Evolutionary conservation across 2,797 vertebrate species (phyloP), one percentile per base, ranked within the genome.

Genomic region (Pseudochirops corinnae): DNA sequence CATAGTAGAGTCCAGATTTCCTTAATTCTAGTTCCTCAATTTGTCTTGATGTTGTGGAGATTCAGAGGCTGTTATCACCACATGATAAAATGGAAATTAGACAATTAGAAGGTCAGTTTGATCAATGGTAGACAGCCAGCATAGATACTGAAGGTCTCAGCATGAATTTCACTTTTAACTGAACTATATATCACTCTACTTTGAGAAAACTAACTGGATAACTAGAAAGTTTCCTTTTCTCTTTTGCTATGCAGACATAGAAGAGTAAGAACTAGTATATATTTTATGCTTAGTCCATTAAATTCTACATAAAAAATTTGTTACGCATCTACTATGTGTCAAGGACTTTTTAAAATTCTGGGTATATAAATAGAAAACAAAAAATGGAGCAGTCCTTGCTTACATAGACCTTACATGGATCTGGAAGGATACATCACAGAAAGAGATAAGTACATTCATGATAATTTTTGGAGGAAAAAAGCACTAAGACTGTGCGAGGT

Each of bases 201-300:
- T 94, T 95, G 58, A 92, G 93, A 39, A 95, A 91, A 24, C 67
- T 67, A 97, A 92, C 56, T 92, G 14, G 13, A 60, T 97, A 91
- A 96, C 4, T 62, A 55, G 55, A 97, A 93, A 95, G 62, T 90
- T 82, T 93, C 90, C 4, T 33, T 55, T 91, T 55, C 56, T 56
- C 28, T 56, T 33, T 90, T 94, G 11, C 14, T 67, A 55, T 46
- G 11, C 13, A 33, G 21, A 90, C 91, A 95, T 92, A 96, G 0
- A 4, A 29, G 6, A 94, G 67, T 56, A 12, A 56, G 2, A 94
- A 90, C 82, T 92, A 16, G 1, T 92, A 26, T 53, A 46, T 50
- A 95, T 56, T 56, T 96, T 93, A 21, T 92, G 18, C 56, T 56
- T 50, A 24, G 9, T 91, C 90, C 62, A 62, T 94, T 92, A 55